Evolutionary conservation across 37 sponge, comb jelly and placozoan genomes (phyloP).

Genomic region (Lycopodina hypogea): DNA sequence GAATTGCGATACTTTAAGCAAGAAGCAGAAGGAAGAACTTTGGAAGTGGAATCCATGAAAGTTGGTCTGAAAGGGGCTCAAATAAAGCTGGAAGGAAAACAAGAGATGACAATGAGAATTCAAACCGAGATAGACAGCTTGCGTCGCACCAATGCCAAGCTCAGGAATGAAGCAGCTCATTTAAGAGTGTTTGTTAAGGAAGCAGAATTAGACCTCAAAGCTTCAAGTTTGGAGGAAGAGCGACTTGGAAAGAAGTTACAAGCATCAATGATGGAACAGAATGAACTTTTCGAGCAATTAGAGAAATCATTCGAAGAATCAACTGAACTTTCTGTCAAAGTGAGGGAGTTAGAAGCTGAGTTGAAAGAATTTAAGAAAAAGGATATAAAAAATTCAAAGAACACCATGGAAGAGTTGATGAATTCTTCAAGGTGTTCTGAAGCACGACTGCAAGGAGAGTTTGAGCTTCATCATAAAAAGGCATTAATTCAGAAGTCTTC

Average conservation of each 20-base stretch:
- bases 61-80: slow-evolving; percentile 19
- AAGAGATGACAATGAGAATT: slow-evolving; percentile 10
- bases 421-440: neutral
- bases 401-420: neutral
- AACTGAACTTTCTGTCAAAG: slow-evolving; percentile 1
- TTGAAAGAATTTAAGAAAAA: neutral
- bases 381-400: neutral
- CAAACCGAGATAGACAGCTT: slow-evolving; percentile 26
- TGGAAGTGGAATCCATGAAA: slow-evolving; percentile 28
- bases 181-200: neutral
- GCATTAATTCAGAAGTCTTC: slow-evolving; percentile 9
- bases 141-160: slow-evolving; percentile 6
- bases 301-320: slow-evolving; percentile 11
- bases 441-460: neutral
- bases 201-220: slow-evolving; percentile 2
- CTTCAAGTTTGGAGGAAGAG: neutral
- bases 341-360: neutral
- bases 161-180: slow-evolving; percentile 1
- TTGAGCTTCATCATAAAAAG: slow-evolving; percentile 7
- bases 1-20: slow-evolving; percentile 12
- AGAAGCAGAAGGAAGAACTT: slow-evolving; percentile 9
- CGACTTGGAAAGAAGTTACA: slow-evolving; percentile 5
- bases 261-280: slow-evolving; percentile 14
- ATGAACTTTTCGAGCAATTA: slow-evolving; percentile 23
- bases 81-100: slow-evolving; percentile 19